Base-by-base conservation (phyloP, 1,140 invertebrate species). In the Ceratoteleas bidentatus region DNA sequence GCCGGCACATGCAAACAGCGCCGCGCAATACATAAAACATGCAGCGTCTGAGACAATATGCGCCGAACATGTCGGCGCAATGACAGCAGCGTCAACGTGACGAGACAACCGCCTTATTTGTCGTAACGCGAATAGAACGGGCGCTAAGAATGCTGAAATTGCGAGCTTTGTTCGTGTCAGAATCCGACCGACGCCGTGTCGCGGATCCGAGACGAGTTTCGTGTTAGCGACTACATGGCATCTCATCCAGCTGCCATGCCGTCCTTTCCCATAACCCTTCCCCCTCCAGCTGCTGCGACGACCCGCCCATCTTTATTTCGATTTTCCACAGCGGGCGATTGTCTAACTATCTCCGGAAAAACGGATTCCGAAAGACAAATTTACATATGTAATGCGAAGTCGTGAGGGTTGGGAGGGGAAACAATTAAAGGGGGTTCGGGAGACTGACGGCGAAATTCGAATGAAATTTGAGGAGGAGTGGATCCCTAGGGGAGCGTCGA, bases 141-240 rank as follows among this genome's bases (percentile, higher is more conserved):
- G 33, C 72, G 74, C 50, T 83, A 86, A 86, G 84, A 84, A 83
- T 82, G 81, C 72, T 65, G 84, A 85, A 87, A 87, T 85, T 85
- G 85, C 81, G 77, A 87, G 83, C 85, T 86, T 86, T 86, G 84
- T 84, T 87, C 84, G 70, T 81, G 85, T 86, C 86, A 87, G 73
- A 83, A 84, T 80, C 64, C 81, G 14, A 73, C 70, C 76, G 32
- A 69, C 49, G 56, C 53, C 40, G 43, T 34, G 58, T 58, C 60
- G 68, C 57, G 75, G 61, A 74, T 70, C 64, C 58, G 43, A 58
- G 65, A 58, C 57, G 70, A 70, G 75, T 83, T 81, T 76, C 79
- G 81, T 70, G 68, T 72, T 80, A 74, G 50, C 81, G 40, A 82
- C 66, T 81, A 52, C 75, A 45, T 69, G 57, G 77, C 73, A 78